A percentile compares a stretch with the other conserved stretches of the same genome.
These are phyloP conservation scores for Melanitta fusca DNA, from an alignment of 2,797 vertebrate species.

Conservation along the genomic window DNA sequence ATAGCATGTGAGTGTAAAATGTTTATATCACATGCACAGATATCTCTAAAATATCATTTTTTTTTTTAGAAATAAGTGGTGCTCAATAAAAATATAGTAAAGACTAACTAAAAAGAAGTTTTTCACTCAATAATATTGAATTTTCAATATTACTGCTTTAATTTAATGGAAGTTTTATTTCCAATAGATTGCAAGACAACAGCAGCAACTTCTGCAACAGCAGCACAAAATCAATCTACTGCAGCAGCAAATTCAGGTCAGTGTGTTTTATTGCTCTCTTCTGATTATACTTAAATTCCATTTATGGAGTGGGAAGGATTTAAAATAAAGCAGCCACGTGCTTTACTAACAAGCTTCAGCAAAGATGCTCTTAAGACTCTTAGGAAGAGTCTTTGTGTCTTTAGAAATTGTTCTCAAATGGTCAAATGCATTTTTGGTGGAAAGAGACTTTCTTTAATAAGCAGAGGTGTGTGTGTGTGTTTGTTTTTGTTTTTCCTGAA, in stretches of 20 bases:
- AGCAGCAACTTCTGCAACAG: slow-evolving; percentile 99
- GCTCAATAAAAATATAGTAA: slow-evolving; percentile 47
- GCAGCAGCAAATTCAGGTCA: slow-evolving; percentile 99
- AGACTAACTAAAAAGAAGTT: slow-evolving; percentile 12
- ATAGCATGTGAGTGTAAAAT: not conserved
- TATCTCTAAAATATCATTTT: not conserved
- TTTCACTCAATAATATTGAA: slow-evolving; percentile 51
- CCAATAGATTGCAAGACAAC: slow-evolving; percentile 97
- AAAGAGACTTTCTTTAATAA: slow-evolving; percentile 2
- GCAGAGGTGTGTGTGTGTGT: not conserved
- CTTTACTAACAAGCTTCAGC: slow-evolving; percentile 43
- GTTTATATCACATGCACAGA: not conserved
- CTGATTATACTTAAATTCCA: slow-evolving; percentile 74
- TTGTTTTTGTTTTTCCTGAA: slow-evolving; percentile 9
- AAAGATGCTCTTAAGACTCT: slow-evolving; percentile 25
- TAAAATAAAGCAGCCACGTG: slow-evolving; percentile 60
- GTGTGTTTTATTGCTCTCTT: slow-evolving; percentile 83
- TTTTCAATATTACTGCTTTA: slow-evolving; percentile 69
- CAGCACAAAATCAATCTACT: slow-evolving; percentile 99
- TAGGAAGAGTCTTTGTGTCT: not conserved
- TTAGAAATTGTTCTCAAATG: not conserved
- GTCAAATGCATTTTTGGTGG: not conserved
- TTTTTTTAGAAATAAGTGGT: not conserved
- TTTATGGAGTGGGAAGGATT: slow-evolving; percentile 61
- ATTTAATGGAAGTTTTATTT: slow-evolving; percentile 82